These are phyloP conservation scores for Gasteruption jaculator DNA, from an alignment of 2,888 invertebrate genomes.

Conservation along the genomic window DNA sequence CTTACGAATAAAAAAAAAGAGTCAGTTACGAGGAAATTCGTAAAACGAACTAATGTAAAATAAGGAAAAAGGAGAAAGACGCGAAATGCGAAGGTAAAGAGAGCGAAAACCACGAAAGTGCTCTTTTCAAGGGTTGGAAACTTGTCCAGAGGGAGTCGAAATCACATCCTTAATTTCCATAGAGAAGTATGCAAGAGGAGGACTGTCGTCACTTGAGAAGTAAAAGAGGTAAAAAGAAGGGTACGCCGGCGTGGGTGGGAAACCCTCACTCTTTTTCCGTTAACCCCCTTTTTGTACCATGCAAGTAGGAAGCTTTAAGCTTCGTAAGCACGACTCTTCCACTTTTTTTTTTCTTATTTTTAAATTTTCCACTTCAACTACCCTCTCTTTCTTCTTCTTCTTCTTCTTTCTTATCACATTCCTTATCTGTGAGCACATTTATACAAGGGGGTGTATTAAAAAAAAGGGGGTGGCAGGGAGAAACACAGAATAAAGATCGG, in stretches of 20 bases:
- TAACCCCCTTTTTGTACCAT: conserved; percentile 13
- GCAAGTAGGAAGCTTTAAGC: conserved; percentile 27
- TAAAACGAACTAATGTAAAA: too few relatives aligned
- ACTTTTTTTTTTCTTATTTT: conserved; percentile 24
- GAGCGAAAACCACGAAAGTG: conserved; percentile 8
- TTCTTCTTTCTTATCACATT: conserved; percentile 1
- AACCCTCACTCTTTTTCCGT: too few relatives aligned
- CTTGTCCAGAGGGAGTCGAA: conserved; percentile 28
- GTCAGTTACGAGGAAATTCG: too few relatives aligned
- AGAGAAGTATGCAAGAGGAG: conserved; percentile 25
- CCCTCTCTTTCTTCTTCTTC: conserved; percentile 4
- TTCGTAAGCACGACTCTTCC: conserved; percentile 39
- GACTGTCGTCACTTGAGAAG: too few relatives aligned
- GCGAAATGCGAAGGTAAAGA: conserved; percentile 5
- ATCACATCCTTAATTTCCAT: conserved; percentile 42
- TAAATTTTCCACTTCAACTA: conserved; percentile 17
- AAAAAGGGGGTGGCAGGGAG: too few relatives aligned
- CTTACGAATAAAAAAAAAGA: too few relatives aligned
- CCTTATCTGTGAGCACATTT: too few relatives aligned
- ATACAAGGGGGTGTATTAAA: not conserved
- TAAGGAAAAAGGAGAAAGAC: conserved; percentile 8
- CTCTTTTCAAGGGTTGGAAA: conserved; percentile 13
- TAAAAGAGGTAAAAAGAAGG: too few relatives aligned
- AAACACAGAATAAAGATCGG: too few relatives aligned
- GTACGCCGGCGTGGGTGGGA: too few relatives aligned